Conservation (phyloP, 1,140 invertebrate species). For the Oedothorax gibbosus region DNA sequence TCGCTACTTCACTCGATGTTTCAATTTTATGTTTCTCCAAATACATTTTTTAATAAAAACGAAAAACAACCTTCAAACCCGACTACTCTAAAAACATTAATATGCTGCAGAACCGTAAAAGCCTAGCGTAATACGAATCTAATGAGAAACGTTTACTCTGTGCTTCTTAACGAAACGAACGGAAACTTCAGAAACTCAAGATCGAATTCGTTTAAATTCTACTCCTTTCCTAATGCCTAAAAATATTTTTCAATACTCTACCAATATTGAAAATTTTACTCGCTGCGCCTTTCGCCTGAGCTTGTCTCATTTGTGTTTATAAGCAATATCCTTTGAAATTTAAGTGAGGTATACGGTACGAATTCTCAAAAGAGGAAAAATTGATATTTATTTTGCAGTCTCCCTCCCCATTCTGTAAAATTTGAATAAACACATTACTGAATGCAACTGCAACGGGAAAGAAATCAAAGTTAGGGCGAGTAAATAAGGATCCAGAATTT, state of each 20-base stretch:
- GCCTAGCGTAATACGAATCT: slow-evolving; percentile 7
- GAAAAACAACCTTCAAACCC: too few species aligned
- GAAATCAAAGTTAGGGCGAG: slow-evolving; percentile 26
- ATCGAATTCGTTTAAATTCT: slow-evolving; percentile 3
- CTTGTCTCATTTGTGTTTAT: slow-evolving; percentile 32
- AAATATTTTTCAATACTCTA: slow-evolving; percentile 4
- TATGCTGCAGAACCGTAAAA: too few species aligned
- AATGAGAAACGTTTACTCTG: slow-evolving; percentile 32
- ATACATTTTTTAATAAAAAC: too few species aligned
- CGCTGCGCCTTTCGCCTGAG: not conserved
- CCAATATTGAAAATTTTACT: slow-evolving; percentile 11
- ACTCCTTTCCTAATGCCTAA: not conserved
- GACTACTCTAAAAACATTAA: too few species aligned
- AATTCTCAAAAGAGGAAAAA: slow-evolving; percentile 36
- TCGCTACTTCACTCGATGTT: too few species aligned
- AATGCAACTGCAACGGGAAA: slow-evolving; percentile 15
- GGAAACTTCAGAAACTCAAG: not conserved
- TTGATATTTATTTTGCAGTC: slow-evolving; percentile 38
- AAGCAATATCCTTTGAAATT: slow-evolving; percentile 45
- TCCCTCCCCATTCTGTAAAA: slow-evolving; percentile 25
- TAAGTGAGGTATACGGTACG: slow-evolving; percentile 23
- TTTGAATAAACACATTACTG: slow-evolving; percentile 49
- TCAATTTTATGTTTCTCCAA: too few species aligned
- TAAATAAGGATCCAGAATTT: slow-evolving; percentile 40
- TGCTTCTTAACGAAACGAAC: slow-evolving; percentile 7